Base-by-base conservation (phyloP, 1,140 invertebrate species). In the Bicyclus anynana region DNA sequence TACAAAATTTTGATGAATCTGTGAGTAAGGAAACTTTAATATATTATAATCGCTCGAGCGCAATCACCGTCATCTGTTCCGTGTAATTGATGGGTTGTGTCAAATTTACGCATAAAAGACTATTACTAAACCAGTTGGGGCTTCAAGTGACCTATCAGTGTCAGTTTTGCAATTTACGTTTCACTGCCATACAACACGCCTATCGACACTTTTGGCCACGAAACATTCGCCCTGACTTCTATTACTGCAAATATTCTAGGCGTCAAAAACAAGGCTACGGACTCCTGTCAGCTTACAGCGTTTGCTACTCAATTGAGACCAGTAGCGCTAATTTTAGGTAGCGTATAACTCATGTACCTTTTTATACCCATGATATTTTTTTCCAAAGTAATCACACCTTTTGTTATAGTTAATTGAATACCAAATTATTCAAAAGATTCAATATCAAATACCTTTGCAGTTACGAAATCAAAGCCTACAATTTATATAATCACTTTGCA, bases 401-500 rank as follows among this genome's bases (percentile, higher is more conserved):
- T 33, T 10, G 12, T 33, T 1, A 33, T 33, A 12, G 9, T 33
- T 12, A 33, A 33, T 33, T 1, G n/a, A n/a, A 12, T 33, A 33
- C 2, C 7, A 10, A 33, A 7, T 33, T 33, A 33, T 3, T 33
- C 29, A n/a, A 33, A 33, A 3, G 10, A 37, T 33, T 37, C 14
- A 42, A 47, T 52, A 37, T 23, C 46, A 37, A 42, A 51, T 55
- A 50, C 29, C 51, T 54, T 26, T 37, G 23, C 37, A 46, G 52
- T 55, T 52, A 55, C 44, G n/a, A 59, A 59, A 53, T 37, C 29
- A 40, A 27, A 42, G 44, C 18, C 52, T 58, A 48, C 59, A 44
- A 67, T 69, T 55, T 47, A 27, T 61, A 16, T 69, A 72, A 70
- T 74, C 47, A 62, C 3, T 23, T 65, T 52, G 57, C 62, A 65